phyloP scores from a whole-genome alignment of 2,113 vertebrate species.

The Dicrurus megarhynchus region DNA sequence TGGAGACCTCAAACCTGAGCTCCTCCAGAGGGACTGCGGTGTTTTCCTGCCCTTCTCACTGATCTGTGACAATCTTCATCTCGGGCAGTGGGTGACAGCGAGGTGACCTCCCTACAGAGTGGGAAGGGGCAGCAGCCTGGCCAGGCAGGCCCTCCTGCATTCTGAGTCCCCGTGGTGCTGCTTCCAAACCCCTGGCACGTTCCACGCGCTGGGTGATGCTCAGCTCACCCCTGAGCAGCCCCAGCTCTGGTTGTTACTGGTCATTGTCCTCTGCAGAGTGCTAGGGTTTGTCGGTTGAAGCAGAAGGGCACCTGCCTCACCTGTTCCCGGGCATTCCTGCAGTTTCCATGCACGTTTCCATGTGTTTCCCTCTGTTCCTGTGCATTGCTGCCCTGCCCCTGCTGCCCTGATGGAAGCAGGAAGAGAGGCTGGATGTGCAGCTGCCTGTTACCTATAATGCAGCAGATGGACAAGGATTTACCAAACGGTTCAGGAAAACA shows the following conservation, averaged over 20 bases:
- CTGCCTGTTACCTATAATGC: neutral
- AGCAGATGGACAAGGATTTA: neutral
- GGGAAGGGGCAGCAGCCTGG: neutral
- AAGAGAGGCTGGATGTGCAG: neutral
- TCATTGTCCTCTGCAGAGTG: rapidly evolving
- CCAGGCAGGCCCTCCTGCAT: neutral
- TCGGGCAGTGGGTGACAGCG: neutral
- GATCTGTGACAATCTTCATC: neutral
- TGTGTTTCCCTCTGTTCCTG: neutral
- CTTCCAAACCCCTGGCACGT: neutral
- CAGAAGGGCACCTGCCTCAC: neutral
- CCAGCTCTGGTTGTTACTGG: neutral
- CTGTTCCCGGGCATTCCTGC: neutral
- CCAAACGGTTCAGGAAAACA: neutral
- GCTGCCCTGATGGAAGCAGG: neutral
- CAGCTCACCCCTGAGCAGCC: rapidly evolving
- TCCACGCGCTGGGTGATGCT: neutral
- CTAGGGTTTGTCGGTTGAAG: neutral
- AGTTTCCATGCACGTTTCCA: neutral
- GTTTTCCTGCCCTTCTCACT: neutral
- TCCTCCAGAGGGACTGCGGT: rapidly evolving
- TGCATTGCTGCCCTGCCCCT: neutral
- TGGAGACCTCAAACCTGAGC: neutral
- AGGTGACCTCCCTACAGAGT: neutral
- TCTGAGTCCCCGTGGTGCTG: neutral